Evolutionary conservation across 2,113 vertebrate genomes (phyloP).

Genomic region (Poicephalus meyeri): DNA sequence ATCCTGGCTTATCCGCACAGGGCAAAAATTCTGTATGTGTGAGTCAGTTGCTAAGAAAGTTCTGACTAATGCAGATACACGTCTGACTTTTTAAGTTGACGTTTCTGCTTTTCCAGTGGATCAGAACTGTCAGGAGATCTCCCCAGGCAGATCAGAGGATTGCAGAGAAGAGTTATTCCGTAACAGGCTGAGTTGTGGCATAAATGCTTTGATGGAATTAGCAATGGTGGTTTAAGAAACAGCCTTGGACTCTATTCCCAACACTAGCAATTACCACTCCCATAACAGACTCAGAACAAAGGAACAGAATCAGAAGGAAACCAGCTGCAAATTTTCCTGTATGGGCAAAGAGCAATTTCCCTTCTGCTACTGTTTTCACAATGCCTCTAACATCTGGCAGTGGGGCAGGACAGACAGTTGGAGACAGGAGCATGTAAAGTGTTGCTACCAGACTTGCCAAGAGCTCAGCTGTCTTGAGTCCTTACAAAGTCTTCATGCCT

Average conservation of each 20-base stretch:
- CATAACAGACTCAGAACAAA: conserved; percentile 37
- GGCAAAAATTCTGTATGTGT: not conserved
- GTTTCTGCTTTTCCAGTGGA: conserved; percentile 43
- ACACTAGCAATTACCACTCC: conserved; percentile 19
- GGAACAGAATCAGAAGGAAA: conserved; percentile 10
- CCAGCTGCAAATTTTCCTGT: not conserved
- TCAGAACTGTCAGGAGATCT: conserved; percentile 48
- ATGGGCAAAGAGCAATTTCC: not conserved
- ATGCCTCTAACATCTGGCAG: conserved; percentile 33
- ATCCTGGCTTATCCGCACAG: not conserved
- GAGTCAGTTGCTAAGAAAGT: conserved; percentile 39
- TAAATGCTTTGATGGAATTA: conserved; percentile 45
- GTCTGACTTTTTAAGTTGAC: conserved; percentile 51
- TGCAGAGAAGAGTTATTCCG: not conserved
- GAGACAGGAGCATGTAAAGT: not conserved
- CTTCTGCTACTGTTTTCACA: not conserved
- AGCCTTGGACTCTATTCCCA: not conserved
- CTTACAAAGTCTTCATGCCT: not conserved
- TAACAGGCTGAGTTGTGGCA: not conserved
- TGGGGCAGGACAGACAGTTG: not conserved
- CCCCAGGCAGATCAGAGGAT: conserved; percentile 16
- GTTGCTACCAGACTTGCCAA: not conserved
- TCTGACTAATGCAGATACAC: conserved; percentile 46
- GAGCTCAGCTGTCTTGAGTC: not conserved
- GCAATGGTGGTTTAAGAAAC: conserved; percentile 23